Evolutionary conservation across 2,797 vertebrate species (phyloP).

Genomic region (Hippopotamyrus pictus): DNA sequence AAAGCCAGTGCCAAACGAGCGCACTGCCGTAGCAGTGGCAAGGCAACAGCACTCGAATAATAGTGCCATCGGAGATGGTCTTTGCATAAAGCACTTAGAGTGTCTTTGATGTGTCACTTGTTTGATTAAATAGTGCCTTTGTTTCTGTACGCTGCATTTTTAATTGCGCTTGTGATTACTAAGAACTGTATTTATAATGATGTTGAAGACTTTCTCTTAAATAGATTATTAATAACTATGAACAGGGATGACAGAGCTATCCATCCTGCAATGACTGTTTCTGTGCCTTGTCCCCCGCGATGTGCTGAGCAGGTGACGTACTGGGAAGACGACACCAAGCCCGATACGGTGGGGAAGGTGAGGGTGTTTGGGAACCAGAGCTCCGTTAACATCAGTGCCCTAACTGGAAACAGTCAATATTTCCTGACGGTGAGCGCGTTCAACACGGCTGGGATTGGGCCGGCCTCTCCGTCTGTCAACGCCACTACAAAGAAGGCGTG

Average conservation of each 20-base stretch:
- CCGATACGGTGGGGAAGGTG: conserved; percentile 79
- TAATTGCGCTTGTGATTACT: background rate
- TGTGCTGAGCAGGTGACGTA: conserved; percentile 70
- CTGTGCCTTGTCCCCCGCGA: background rate
- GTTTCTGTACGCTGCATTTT: background rate
- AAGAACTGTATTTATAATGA: background rate
- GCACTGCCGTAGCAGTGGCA: conserved; percentile 54
- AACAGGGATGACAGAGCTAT: background rate
- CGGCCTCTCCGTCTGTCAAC: conserved; percentile 78
- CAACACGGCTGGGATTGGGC: conserved; percentile 82
- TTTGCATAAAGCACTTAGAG: conserved; percentile 18
- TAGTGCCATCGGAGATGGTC: conserved; percentile 34
- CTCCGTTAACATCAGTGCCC: conserved; percentile 69
- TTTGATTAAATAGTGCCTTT: background rate
- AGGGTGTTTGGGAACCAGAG: conserved; percentile 79
- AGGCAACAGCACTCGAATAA: conserved; percentile 49
- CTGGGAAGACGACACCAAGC: conserved; percentile 84
- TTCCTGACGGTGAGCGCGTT: conserved; percentile 80
- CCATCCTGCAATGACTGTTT: background rate
- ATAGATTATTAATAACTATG: background rate
- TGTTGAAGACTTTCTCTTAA: background rate
- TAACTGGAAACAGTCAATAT: conserved; percentile 78
- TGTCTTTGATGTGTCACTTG: background rate
- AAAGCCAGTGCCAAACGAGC: conserved; percentile 39
- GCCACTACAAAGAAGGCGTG: conserved; percentile 89